Percentiles rank a stretch among this genome's conserved stretches.
Evolutionary conservation across 2,888 invertebrate genomes (phyloP).

Genomic region (Noctua pronuba): DNA sequence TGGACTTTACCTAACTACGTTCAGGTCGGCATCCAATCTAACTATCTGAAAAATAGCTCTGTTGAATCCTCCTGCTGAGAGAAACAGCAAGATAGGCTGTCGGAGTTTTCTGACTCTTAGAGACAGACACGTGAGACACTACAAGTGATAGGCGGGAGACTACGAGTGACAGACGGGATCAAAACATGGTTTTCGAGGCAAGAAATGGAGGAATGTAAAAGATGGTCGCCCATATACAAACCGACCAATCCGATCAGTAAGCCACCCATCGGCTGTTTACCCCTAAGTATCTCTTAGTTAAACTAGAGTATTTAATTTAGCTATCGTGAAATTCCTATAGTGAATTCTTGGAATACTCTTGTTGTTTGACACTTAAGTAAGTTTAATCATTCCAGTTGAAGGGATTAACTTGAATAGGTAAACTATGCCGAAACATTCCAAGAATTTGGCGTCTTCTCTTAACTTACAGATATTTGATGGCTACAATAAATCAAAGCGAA

Average conservation of each 20-base stretch:
- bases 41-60: neutral
- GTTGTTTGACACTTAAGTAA: conserved; percentile 1
- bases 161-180: neutral
- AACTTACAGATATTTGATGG: neutral
- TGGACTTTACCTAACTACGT: neutral
- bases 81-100: neutral
- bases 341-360: neutral
- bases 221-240: neutral
- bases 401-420: neutral
- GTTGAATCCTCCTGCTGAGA: neutral
- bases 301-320: neutral
- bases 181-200: neutral
- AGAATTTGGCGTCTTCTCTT: neutral
- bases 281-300: neutral
- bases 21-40: neutral
- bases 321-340: neutral
- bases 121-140: neutral
- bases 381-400: conserved; percentile 1
- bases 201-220: neutral
- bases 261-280: neutral
- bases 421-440: neutral
- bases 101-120: neutral
- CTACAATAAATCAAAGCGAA: neutral
- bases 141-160: neutral
- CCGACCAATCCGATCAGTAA: neutral